Percentiles rank a stretch among this genome's conserved stretches.
Conservation (phyloP, 2,797 vertebrate genomes). For the Nyctibius grandis region DNA sequence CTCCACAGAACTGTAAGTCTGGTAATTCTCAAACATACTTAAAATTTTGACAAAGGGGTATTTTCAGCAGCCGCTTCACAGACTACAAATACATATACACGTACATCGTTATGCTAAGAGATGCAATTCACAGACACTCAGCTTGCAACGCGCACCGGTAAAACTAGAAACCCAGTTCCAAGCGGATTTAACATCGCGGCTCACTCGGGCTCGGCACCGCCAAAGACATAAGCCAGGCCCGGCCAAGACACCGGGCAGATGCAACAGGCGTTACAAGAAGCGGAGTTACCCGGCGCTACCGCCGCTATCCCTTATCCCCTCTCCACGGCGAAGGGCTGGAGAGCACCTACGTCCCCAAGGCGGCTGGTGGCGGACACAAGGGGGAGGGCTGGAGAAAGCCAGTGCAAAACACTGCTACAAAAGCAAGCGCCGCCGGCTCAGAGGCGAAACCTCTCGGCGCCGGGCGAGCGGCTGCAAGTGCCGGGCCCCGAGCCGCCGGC, state of each 20-base stretch:
- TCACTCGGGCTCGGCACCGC: background rate
- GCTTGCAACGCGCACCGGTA: background rate
- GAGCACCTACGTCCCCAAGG: background rate
- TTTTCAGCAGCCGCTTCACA: background rate
- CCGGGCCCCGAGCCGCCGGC: background rate
- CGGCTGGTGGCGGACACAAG: background rate
- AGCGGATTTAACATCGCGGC: fast-evolving
- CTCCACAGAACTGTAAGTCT: background rate
- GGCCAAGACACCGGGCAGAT: background rate
- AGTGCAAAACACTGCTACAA: background rate
- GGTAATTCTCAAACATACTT: background rate
- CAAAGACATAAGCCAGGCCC: background rate
- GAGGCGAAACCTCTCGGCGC: background rate
- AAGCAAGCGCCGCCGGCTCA: background rate
- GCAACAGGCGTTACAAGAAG: background rate
- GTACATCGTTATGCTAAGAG: fast-evolving
- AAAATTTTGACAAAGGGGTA: background rate
- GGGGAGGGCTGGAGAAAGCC: background rate
- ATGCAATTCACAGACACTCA: fast-evolving
- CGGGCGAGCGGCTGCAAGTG: background rate
- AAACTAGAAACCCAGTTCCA: background rate
- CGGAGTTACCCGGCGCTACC: background rate
- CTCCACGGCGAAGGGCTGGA: background rate
- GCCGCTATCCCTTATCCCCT: background rate
- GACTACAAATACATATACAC: fast-evolving